phyloP scores from a whole-genome alignment of 2,797 vertebrate genomes.

The Lindbergichthys nudifrons region DNA sequence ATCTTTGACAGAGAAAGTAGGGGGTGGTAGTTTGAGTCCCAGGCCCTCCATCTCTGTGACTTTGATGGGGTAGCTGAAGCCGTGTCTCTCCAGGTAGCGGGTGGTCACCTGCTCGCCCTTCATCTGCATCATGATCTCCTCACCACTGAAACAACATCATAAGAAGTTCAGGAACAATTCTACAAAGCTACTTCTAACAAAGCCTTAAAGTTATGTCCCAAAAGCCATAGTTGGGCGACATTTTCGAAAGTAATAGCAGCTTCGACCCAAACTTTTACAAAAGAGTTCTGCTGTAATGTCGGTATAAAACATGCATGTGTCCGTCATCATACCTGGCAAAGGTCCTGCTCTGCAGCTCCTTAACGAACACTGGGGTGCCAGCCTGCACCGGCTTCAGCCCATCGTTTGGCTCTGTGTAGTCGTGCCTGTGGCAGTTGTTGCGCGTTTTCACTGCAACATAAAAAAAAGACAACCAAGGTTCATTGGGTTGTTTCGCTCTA shows the following conservation, averaged over 20 bases:
- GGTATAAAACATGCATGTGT: not conserved
- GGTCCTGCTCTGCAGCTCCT: conserved; percentile 88
- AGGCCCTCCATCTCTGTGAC: conserved; percentile 93
- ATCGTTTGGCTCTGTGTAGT: conserved; percentile 94
- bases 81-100: conserved; percentile 94
- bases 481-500: not conserved
- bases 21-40: conserved; percentile 91
- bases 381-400: conserved; percentile 94
- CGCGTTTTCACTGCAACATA: conserved; percentile 92
- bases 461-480: conserved; percentile 1
- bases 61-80: conserved; percentile 93
- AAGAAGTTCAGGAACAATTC: not conserved
- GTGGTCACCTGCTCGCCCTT: conserved; percentile 93
- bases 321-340: conserved; percentile 85
- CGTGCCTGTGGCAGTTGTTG: conserved; percentile 97
- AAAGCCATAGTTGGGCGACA: no score
- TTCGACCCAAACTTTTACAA: no score
- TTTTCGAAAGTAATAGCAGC: no score
- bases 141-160: conserved; percentile 84
- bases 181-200: no score
- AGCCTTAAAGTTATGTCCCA: not conserved
- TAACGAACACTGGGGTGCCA: conserved; percentile 93
- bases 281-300: no score
- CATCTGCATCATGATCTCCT: conserved; percentile 93
- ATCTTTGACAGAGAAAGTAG: conserved; percentile 92